Evolutionary conservation across 2,113 vertebrate genomes (phyloP), one percentile per base, ranked within the genome.

Genomic region (Naja naja): DNA sequence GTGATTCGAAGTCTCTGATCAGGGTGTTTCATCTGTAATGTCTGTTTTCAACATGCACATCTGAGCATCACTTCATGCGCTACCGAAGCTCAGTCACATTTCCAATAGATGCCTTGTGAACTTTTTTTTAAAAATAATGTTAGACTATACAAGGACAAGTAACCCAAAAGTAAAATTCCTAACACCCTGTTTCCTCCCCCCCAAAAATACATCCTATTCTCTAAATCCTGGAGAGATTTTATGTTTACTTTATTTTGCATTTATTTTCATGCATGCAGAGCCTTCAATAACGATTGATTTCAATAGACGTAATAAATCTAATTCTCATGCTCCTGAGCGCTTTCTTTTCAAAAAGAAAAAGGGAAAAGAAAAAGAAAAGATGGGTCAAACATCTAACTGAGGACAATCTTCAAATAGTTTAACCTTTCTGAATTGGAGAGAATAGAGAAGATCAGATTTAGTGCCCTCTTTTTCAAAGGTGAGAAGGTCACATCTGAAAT

Each of bases 371-470:
- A 86, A 88, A 25, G 30, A 85, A 95, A 93, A 47, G 58, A 34
- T 12, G 87, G 88, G 4, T 20, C 30, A 94, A 81, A 90, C 25
- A 74, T 94, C 93, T 97, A 96, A 96, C 97, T 94, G 95, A 91
- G 96, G 95, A 96, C 95, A 88, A 89, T 94, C 96, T 96, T 95
- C 91, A 97, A 97, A 93, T 93, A 95, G 89, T 87, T 95, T 87
- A 74, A 95, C 93, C 92, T 97, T 97, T 95, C 95, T 92, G 93
- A 97, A 90, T 93, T 95, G 95, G 96, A 95, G 94, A 96, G 96
- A 96, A 96, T 81, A 95, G 96, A 97, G 97, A 95, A 97, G 95
- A 97, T 96, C 93, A 94, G 96, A 95, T 95, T 96, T 95, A 96
- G 90, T 58, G 92, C 92, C 93, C 93, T 89, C 95, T 94, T 94